Base-by-base conservation (phyloP, 1,140 invertebrate species). In the Papilio machaon region DNA sequence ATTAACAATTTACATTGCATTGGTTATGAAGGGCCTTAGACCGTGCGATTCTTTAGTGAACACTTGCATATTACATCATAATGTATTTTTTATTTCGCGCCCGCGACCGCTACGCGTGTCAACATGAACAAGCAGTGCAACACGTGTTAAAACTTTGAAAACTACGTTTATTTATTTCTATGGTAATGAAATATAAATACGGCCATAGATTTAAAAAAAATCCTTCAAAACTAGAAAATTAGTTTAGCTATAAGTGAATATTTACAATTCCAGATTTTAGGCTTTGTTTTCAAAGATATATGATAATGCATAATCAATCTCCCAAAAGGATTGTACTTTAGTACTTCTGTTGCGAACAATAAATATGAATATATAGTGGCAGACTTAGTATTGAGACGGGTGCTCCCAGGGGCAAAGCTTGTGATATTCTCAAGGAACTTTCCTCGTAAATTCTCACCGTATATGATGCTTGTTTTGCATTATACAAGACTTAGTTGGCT, bases 361-460 rank as follows among this genome's bases (percentile, higher is more conserved):
- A 78, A 78, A 78, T 78, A 78, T 78, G 76, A 78, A 78, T 78
- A 78, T 38, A 78, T 58, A 60, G 76, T 78, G 76, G 35, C 15
- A 60, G 76, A 78, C 19, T 78, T 78, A 78, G 52, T 78, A 78
- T 78, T 78, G 76, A 78, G 76, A 78, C 76, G 76, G 76, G 76
- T 78, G 35, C 17, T 78, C 76, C 76, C 76, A 60, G 13, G 76
- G 76, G 76, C 76, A 60, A 60, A 78, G 76, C 76, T 58, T 78
- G 52, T 78, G 75, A 78, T 78, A 78, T 60, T 78, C 75, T 78
- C 75, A 78, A 78, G 76, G 76, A 78, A 78, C 76, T 78, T 78
- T 78, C 76, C 54, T 58, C 76, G 58, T 78, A 78, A 78, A 78
- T 78, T 58, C 76, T 60, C 76, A 17, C 54, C 52, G 76, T 78